phyloP scores from a whole-genome alignment of 2,888 invertebrate species.

The Drosophila paramelanica region DNA sequence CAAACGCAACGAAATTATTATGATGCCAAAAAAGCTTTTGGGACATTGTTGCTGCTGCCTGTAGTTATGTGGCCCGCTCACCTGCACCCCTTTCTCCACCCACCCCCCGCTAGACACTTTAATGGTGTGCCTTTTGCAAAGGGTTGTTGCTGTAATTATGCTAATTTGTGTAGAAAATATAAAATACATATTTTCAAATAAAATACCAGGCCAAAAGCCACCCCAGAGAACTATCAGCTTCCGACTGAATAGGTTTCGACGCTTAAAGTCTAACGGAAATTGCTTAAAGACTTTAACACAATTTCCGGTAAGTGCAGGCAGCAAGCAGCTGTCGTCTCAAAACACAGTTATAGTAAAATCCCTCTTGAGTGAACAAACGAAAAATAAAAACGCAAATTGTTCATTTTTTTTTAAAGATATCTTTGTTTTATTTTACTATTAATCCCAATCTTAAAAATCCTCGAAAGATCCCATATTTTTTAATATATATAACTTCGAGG shows the following conservation, averaged over 20 bases:
- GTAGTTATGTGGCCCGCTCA: conserved; percentile 21
- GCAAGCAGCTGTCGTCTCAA: conserved; percentile 12
- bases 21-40: conserved; percentile 35
- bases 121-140: conserved; percentile 30
- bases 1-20: conserved; percentile 68
- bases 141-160: conserved; percentile 70
- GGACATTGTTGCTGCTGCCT: conserved; percentile 26
- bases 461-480: no score
- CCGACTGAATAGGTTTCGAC: conserved; percentile 9
- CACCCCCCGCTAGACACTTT: not conserved
- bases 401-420: no score
- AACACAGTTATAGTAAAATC: not conserved
- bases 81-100: conserved; percentile 7
- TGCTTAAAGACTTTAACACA: conserved; percentile 22
- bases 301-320: conserved; percentile 20
- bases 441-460: no score
- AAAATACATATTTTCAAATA: conserved; percentile 37
- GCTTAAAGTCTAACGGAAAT: conserved; percentile 31
- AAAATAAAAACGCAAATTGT: no score
- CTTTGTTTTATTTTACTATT: no score
- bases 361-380: not conserved
- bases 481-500: no score
- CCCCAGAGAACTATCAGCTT: conserved; percentile 18
- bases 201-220: conserved; percentile 13
- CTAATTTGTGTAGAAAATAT: conserved; percentile 65